These are phyloP conservation scores for Tipula helvola DNA, from an alignment of 2,888 invertebrate genomes.

Conservation along the genomic window DNA sequence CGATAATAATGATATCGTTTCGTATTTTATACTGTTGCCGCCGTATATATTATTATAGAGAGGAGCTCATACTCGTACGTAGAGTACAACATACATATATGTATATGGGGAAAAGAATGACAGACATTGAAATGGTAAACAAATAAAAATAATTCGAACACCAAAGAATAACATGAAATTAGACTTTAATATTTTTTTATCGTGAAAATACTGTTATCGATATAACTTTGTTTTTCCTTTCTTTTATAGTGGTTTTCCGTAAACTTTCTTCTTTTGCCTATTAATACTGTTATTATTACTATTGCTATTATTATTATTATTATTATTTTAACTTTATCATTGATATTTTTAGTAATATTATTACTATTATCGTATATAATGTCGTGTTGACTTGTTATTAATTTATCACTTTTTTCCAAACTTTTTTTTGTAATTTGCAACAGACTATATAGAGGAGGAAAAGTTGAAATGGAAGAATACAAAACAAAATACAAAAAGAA, in stretches of 20 bases:
- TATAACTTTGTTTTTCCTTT: neutral
- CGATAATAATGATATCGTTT: neutral
- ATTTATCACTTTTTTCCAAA: neutral
- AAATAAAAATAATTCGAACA: neutral
- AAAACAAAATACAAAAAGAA: neutral
- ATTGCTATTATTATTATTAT: neutral
- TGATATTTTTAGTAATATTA: neutral
- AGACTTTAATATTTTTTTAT: neutral
- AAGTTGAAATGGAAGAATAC: neutral
- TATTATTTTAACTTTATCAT: neutral
- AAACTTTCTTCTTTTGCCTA: neutral
- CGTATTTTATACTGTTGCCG: neutral
- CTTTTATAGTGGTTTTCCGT: neutral
- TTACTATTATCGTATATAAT: neutral
- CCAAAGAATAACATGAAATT: neutral
- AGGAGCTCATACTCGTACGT: neutral
- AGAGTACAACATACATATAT: neutral
- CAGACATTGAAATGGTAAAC: neutral
- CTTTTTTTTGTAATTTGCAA: neutral
- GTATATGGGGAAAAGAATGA: neutral
- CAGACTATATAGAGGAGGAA: neutral
- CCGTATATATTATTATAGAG: neutral
- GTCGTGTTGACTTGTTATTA: neutral
- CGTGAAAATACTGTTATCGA: neutral
- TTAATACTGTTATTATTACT: neutral